These are phyloP conservation scores for Hipposideros larvatus DNA, from an alignment of 2,797 vertebrate species.

Conservation along the genomic window DNA sequence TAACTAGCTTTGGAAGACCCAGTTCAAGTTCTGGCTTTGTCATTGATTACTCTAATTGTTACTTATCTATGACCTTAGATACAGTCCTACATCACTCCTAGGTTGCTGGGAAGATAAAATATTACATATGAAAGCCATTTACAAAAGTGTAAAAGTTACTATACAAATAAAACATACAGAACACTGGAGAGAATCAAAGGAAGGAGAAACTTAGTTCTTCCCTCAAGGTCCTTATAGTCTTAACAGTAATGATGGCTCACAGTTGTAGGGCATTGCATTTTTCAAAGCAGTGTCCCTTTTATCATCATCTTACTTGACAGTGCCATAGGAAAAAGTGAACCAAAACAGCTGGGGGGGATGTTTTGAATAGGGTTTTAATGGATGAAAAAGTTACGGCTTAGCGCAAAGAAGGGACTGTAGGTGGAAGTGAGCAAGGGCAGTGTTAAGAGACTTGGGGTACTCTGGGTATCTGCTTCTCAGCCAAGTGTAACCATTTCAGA, in stretches of 20 bases:
- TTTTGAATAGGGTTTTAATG: background rate
- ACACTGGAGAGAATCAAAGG: background rate
- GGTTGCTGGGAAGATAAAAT: background rate
- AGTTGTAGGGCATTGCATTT: background rate
- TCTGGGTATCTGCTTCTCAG: background rate
- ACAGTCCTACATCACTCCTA: background rate
- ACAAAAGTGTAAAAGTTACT: background rate
- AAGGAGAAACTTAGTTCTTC: background rate
- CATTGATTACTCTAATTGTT: background rate
- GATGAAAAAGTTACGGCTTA: background rate
- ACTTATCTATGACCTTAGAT: background rate
- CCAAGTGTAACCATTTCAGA: background rate
- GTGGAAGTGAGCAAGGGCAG: background rate
- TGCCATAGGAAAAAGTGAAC: background rate
- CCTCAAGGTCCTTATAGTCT: background rate
- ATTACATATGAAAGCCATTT: background rate
- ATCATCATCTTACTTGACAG: background rate
- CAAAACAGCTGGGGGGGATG: background rate
- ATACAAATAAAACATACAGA: background rate
- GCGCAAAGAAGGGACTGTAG: background rate
- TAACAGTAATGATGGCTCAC: background rate
- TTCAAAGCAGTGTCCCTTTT: background rate
- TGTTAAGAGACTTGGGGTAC: too few relatives aligned
- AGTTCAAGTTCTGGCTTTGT: constrained; percentile 3
- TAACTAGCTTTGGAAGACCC: background rate